Percentiles rank a stretch among this genome's conserved stretches.
These are phyloP conservation scores for Characodon lateralis DNA, from an alignment of 2,797 vertebrate genomes.

Conservation along the genomic window DNA sequence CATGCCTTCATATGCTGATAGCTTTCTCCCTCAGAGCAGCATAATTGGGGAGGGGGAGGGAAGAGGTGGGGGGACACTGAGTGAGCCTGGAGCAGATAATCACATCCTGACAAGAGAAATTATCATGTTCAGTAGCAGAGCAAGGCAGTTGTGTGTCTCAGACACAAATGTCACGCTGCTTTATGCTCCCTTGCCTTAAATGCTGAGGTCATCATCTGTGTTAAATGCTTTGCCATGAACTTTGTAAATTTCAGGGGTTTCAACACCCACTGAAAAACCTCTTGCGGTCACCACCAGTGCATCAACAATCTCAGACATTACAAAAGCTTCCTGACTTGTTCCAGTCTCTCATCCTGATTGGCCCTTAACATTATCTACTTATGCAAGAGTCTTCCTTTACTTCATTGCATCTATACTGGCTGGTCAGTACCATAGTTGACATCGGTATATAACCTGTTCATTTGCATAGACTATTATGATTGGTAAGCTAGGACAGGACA, in stretches of 20 bases:
- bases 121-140: constrained; percentile 53
- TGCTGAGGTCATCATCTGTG: constrained; percentile 54
- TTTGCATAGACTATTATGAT: constrained; percentile 67
- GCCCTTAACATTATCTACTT: constrained; percentile 19
- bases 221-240: constrained; percentile 63
- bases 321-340: constrained; percentile 14
- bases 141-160: constrained; percentile 45
- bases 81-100: constrained; percentile 63
- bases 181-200: constrained; percentile 41
- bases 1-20: constrained; percentile 43
- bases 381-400: constrained; percentile 36
- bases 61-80: constrained; percentile 1
- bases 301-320: constrained; percentile 22
- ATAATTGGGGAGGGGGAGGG: constrained; percentile 46
- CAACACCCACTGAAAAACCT: constrained; percentile 34
- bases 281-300: constrained; percentile 25
- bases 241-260: constrained; percentile 30
- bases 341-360: constrained; percentile 13
- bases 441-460: constrained; percentile 59
- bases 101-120: constrained; percentile 72
- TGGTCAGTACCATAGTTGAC: constrained; percentile 42
- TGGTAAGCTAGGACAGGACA: constrained; percentile 30
- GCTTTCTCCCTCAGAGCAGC: constrained; percentile 36
- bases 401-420: constrained; percentile 39
- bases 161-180: constrained; percentile 63